Evolutionary conservation across 2,888 invertebrate species (phyloP), one percentile per base, ranked within the genome.

Genomic region (Caenorhabditis plicata): DNA sequence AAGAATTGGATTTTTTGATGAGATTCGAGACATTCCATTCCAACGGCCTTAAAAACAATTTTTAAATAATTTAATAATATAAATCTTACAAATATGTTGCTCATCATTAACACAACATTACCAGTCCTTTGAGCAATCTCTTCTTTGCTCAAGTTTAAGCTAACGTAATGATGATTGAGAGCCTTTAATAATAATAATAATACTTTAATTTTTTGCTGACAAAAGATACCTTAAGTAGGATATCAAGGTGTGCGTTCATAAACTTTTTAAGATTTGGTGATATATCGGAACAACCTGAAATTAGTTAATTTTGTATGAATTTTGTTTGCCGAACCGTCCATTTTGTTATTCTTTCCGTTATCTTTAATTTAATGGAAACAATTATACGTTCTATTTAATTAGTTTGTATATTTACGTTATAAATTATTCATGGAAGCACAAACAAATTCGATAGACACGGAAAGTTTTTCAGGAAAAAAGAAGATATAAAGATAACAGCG

Each of bases 1-100:
- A 73, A 73, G 42, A 73, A 64, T 44, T 71, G 70, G 26, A 73
- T 68, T 57, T 73, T 71, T 39, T 71, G 68, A 38, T 73, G 70
- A 13, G 67, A 71, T 36, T 73, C 73, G 5, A 73, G 36, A 39
- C 70, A 71, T 56, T 71, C 73, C 67, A 71, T 64, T 11, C 67
- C 64, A 20, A 73, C 66, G 13, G 68, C 67, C 65, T 69, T 29
- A 9, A 68, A 47, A 13, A 40, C 11, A 25, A 26, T 25, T 26
- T 39, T 32, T 17, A 22, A 11, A n/a, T 25, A 17, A 19, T 17
- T 33, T 2, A 22, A 33, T 19, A 9, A 31, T 48, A 4, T 25
- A 2, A 35, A 8, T 50, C 64, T 64, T 35, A 71, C 71, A 58
- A 68, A 69, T 19, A 72, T 61, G 36, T 60, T 64, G 49, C 54